phyloP scores from a whole-genome alignment of 2,888 invertebrate species.

The Omphaloscelis lunosa region DNA sequence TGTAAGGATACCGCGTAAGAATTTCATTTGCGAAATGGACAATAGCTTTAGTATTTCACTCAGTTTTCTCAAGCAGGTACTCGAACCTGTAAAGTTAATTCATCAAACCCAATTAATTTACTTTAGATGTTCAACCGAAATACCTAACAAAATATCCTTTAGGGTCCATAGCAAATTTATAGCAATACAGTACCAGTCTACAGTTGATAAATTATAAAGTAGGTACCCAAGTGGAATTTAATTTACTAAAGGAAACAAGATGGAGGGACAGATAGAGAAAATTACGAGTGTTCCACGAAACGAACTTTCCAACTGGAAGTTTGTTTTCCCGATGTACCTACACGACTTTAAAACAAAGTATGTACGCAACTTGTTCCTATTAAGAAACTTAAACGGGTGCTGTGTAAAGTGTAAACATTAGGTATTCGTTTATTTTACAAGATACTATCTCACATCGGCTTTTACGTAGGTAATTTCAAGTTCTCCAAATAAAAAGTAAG shows the following conservation, averaged over 20 bases:
- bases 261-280: slow-evolving; percentile 66
- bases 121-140: not conserved
- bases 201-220: slow-evolving; percentile 37
- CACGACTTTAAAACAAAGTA: slow-evolving; percentile 47
- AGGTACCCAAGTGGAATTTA: slow-evolving; percentile 51
- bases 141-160: not conserved
- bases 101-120: not conserved
- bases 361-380: slow-evolving; percentile 38
- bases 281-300: slow-evolving; percentile 64
- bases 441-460: not conserved
- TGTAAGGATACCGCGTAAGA: not conserved
- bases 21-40: slow-evolving; percentile 9
- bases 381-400: slow-evolving; percentile 42
- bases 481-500: not conserved
- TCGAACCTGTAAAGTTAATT: not conserved
- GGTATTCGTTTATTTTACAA: slow-evolving; percentile 37
- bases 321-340: slow-evolving; percentile 64
- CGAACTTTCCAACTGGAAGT: slow-evolving; percentile 67
- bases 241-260: slow-evolving; percentile 63
- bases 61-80: not conserved
- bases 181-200: slow-evolving; percentile 14
- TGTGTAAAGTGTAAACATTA: slow-evolving; percentile 32
- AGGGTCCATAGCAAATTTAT: slow-evolving; percentile 11
- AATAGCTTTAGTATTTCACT: not conserved
- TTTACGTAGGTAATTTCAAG: not conserved